These are phyloP conservation scores for Cnemophilus loriae DNA, from an alignment of 2,113 vertebrate species.

Conservation along the genomic window DNA sequence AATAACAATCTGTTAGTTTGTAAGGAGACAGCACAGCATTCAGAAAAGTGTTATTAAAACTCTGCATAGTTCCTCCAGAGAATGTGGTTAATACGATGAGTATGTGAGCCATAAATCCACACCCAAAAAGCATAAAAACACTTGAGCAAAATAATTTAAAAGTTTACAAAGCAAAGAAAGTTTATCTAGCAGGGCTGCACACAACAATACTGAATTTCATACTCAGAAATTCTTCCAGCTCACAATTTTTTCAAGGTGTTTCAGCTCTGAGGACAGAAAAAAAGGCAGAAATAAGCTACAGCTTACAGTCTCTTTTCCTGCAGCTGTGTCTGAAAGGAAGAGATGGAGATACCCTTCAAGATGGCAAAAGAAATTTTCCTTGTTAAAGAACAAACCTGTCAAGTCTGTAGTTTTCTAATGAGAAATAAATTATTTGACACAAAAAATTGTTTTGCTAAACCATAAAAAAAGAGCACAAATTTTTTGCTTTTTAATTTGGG, in stretches of 20 bases:
- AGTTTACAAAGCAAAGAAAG: background rate
- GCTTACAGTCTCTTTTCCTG: background rate
- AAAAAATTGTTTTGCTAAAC: background rate
- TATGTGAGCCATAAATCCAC: slow-evolving; percentile 19
- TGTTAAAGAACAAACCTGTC: background rate
- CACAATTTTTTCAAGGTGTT: slow-evolving; percentile 47
- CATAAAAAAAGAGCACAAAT: background rate
- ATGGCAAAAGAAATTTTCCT: background rate
- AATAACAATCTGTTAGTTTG: slow-evolving; percentile 23
- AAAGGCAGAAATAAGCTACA: slow-evolving; percentile 38
- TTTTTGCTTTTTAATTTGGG: background rate
- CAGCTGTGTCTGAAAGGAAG: background rate
- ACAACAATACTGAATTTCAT: slow-evolving; percentile 40
- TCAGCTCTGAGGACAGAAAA: slow-evolving; percentile 61
- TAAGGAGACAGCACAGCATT: background rate
- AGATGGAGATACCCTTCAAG: background rate
- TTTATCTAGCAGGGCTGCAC: slow-evolving; percentile 30
- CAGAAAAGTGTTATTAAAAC: background rate
- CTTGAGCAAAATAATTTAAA: background rate
- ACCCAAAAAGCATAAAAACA: background rate
- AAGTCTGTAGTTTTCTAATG: background rate
- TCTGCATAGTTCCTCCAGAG: background rate
- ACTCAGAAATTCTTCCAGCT: slow-evolving; percentile 59
- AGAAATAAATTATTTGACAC: background rate
- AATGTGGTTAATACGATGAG: slow-evolving; percentile 30